Conservation (phyloP, 2,113 vertebrate species). For the Sminthopsis crassicaudata region DNA sequence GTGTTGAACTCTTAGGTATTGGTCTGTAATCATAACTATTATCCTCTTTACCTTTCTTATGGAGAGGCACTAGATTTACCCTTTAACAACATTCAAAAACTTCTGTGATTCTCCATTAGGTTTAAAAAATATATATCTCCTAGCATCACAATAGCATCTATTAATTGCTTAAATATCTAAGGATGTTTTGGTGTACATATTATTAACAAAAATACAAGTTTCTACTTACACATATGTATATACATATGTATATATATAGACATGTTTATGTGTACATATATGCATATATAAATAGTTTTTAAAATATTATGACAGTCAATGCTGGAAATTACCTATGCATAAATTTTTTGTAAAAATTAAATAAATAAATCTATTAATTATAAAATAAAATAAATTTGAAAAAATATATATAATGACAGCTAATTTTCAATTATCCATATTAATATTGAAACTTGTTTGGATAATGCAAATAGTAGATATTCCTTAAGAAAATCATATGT, state of each 20-base stretch:
- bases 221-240: background rate
- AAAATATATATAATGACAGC: background rate
- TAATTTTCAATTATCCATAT: background rate
- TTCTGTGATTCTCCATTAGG: background rate
- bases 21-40: conserved; percentile 14
- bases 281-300: background rate
- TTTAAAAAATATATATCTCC: background rate
- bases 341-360: too few species aligned
- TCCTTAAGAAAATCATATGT: background rate
- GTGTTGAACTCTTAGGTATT: background rate
- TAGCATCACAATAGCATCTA: background rate
- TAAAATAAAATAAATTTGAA: too few species aligned
- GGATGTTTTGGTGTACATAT: background rate
- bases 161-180: background rate
- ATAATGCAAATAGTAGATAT: background rate
- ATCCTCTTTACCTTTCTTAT: background rate
- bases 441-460: background rate
- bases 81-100: background rate
- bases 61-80: conserved; percentile 8
- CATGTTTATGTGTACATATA: background rate
- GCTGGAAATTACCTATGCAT: too few species aligned
- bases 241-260: too few species aligned
- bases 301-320: too few species aligned
- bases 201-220: background rate
- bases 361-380: too few species aligned